Conservation (phyloP, 2,797 vertebrate species). For the Gila robusta region DNA sequence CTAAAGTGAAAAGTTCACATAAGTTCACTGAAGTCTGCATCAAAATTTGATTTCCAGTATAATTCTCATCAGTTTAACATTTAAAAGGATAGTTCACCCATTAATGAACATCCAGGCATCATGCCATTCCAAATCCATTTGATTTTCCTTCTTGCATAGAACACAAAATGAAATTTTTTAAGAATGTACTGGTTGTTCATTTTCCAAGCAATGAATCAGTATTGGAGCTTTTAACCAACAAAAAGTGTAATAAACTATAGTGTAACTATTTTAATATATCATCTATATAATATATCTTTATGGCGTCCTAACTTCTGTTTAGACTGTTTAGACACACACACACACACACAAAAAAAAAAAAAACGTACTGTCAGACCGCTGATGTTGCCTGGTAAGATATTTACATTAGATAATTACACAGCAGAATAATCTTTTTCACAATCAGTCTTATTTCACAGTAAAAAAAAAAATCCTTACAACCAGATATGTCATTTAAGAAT, state of each 20-base stretch:
- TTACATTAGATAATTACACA: background rate
- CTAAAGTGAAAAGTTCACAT: background rate
- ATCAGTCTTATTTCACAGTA: no score
- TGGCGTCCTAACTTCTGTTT: background rate
- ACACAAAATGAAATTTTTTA: no score
- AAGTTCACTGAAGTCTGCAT: background rate
- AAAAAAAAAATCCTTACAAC: no score
- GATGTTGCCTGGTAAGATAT: background rate
- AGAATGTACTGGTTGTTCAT: background rate
- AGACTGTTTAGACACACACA: background rate
- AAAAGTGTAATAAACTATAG: background rate
- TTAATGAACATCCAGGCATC: background rate
- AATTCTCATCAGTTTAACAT: background rate
- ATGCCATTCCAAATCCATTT: background rate
- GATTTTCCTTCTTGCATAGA: background rate
- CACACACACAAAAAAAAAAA: background rate
- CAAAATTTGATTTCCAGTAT: background rate
- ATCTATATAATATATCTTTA: background rate
- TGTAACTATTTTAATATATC: no score
- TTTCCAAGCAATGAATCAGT: background rate
- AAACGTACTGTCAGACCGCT: background rate
- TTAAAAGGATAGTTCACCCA: background rate
- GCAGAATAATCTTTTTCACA: background rate
- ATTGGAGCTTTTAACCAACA: background rate
- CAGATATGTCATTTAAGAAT: background rate